These are phyloP conservation scores for Thera britannica DNA, from an alignment of 2,888 invertebrate species.

Conservation along the genomic window DNA sequence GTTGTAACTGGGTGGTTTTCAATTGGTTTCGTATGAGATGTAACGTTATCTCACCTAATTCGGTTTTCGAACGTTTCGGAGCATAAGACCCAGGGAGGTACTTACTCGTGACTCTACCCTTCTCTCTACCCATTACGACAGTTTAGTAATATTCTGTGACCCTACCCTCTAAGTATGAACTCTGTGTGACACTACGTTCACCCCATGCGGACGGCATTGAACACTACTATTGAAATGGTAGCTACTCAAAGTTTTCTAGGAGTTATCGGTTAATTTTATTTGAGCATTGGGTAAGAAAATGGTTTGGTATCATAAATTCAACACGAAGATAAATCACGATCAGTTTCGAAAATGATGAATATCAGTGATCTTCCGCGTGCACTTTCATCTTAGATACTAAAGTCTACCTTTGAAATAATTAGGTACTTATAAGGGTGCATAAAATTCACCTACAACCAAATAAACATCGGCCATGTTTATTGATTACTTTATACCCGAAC, in stretches of 20 bases:
- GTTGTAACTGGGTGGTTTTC: not conserved
- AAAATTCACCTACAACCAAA: not conserved
- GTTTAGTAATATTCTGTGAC: not conserved
- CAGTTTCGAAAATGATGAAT: too few relatives aligned
- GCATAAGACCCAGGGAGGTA: not conserved
- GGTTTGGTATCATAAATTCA: not conserved
- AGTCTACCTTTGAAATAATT: too few relatives aligned
- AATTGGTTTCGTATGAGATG: not conserved
- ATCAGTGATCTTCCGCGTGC: too few relatives aligned
- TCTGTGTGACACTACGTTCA: conserved; percentile 4
- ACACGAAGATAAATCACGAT: too few relatives aligned
- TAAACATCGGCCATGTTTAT: conserved; percentile 1
- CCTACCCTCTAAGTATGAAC: not conserved
- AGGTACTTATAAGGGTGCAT: too few relatives aligned
- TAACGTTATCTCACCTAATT: not conserved
- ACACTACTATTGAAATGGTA: not conserved
- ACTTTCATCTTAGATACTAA: too few relatives aligned
- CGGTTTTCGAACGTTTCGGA: not conserved
- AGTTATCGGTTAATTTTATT: not conserved
- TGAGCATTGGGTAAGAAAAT: not conserved
- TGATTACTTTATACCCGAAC: not conserved
- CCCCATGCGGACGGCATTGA: conserved; percentile 1
- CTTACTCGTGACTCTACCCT: too few relatives aligned
- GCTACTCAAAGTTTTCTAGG: conserved; percentile 7
- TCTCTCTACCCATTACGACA: not conserved